These are phyloP conservation scores for Philereme vetulata DNA, from an alignment of 2,888 invertebrate genomes.

Conservation along the genomic window DNA sequence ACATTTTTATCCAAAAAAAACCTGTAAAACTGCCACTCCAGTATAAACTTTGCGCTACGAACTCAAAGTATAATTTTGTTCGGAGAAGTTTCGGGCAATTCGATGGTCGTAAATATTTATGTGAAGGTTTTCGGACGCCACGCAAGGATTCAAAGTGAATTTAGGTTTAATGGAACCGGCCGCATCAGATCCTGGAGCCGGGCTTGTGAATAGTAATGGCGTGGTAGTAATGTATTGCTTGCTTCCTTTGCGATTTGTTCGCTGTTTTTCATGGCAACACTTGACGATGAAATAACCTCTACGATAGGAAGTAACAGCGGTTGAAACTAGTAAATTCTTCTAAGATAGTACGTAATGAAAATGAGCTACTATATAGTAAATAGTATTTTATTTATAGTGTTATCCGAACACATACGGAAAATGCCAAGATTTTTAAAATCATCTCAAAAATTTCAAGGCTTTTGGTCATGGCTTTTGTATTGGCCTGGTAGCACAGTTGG, in stretches of 20 bases:
- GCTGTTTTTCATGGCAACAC: too few species aligned
- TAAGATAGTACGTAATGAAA: too few species aligned
- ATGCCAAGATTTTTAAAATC: too few species aligned
- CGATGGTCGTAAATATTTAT: slow-evolving; percentile 61
- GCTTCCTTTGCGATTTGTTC: not conserved
- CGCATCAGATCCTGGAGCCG: slow-evolving; percentile 38
- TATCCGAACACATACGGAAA: too few species aligned
- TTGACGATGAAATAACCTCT: too few species aligned
- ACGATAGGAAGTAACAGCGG: too few species aligned
- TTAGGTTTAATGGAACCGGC: slow-evolving; percentile 60
- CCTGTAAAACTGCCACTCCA: slow-evolving; percentile 19
- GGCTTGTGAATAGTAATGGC: slow-evolving; percentile 60
- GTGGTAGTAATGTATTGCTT: slow-evolving; percentile 37
- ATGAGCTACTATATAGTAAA: too few species aligned
- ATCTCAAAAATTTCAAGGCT: too few species aligned
- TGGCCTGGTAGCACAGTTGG: too few species aligned
- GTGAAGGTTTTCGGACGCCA: slow-evolving; percentile 49
- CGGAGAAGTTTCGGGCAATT: slow-evolving; percentile 46
- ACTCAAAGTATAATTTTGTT: slow-evolving; percentile 56
- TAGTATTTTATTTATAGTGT: too few species aligned
- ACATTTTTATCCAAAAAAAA: slow-evolving; percentile 28
- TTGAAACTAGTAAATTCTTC: too few species aligned
- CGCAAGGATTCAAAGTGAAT: slow-evolving; percentile 58
- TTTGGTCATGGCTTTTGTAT: too few species aligned
- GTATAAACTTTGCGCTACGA: slow-evolving; percentile 46